Percentiles rank a stretch among this genome's conserved stretches.
These are phyloP conservation scores for Drosophila sulfurigaster DNA, from an alignment of 1,140 invertebrate genomes.

Conservation along the genomic window DNA sequence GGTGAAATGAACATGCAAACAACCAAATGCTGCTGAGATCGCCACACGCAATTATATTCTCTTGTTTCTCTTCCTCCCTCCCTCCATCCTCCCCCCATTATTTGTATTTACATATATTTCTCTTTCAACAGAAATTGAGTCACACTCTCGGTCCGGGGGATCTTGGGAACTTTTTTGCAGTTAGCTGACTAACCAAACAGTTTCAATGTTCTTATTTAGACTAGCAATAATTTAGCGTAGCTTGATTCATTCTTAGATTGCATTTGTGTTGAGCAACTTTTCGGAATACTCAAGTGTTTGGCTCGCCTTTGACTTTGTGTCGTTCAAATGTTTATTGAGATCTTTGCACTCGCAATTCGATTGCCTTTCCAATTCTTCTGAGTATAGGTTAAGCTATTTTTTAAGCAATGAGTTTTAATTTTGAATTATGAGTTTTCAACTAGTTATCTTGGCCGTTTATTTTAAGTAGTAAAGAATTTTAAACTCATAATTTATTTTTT, in stretches of 20 bases:
- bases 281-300: background rate
- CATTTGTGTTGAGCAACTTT: background rate
- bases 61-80: background rate
- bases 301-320: background rate
- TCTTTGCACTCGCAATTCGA: background rate
- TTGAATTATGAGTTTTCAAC: background rate
- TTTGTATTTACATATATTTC: background rate
- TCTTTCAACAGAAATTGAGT: constrained; percentile 17
- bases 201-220: constrained; percentile 7
- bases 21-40: background rate
- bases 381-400: background rate
- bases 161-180: constrained; percentile 18
- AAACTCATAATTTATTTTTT: too few species aligned
- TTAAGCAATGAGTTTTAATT: background rate
- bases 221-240: background rate
- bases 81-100: background rate
- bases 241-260: background rate
- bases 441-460: background rate
- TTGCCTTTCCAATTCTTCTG: background rate
- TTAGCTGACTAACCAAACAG: constrained; percentile 19
- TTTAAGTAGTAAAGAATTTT: too few species aligned
- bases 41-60: constrained; percentile 11
- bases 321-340: constrained; percentile 5
- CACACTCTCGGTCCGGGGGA: background rate
- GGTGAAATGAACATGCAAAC: constrained; percentile 17